Conservation (phyloP, 2,888 invertebrate genomes). For the Melieria picta region DNA sequence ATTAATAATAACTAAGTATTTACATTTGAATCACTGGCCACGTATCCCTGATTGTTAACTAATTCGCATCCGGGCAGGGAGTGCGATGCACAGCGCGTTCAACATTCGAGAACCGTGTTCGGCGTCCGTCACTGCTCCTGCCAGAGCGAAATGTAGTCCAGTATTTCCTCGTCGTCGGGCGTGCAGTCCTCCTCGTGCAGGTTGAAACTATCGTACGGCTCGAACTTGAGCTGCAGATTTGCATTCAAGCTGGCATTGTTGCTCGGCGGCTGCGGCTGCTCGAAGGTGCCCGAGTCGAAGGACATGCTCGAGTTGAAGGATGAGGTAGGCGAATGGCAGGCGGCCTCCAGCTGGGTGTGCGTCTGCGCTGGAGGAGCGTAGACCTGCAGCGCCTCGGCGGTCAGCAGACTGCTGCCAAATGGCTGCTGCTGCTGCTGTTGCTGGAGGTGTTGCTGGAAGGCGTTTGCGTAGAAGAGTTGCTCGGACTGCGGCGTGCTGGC, state of each 20-base stretch:
- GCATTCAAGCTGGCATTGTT: conserved; percentile 43
- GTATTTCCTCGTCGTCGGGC: conserved; percentile 89
- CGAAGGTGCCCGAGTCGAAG: conserved; percentile 61
- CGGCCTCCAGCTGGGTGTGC: conserved; percentile 31
- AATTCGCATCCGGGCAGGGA: no score
- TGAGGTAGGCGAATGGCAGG: conserved; percentile 58
- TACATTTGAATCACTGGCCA: conserved; percentile 20
- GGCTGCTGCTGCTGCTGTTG: conserved; percentile 48
- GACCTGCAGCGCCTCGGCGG: conserved; percentile 52
- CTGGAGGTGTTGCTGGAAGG: conserved; percentile 34
- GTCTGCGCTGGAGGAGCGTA: conserved; percentile 40
- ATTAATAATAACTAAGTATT: conserved; percentile 34
- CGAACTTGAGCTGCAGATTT: conserved; percentile 65
- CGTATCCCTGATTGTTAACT: conserved; percentile 12
- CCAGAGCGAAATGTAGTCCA: conserved; percentile 71
- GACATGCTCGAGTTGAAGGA: conserved; percentile 61
- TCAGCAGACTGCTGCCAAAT: conserved; percentile 53
- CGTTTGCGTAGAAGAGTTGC: conserved; percentile 36
- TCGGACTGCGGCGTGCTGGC: conserved; percentile 30
- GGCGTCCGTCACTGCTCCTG: conserved; percentile 54
- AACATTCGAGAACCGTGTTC: neutral
- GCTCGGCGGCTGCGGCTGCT: conserved; percentile 43
- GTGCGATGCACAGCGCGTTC: neutral
- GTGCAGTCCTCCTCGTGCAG: conserved; percentile 77
- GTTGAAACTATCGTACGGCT: conserved; percentile 77